Conservation (phyloP, 1,140 invertebrate species). For the Bursaphelenchus mucronatus region DNA sequence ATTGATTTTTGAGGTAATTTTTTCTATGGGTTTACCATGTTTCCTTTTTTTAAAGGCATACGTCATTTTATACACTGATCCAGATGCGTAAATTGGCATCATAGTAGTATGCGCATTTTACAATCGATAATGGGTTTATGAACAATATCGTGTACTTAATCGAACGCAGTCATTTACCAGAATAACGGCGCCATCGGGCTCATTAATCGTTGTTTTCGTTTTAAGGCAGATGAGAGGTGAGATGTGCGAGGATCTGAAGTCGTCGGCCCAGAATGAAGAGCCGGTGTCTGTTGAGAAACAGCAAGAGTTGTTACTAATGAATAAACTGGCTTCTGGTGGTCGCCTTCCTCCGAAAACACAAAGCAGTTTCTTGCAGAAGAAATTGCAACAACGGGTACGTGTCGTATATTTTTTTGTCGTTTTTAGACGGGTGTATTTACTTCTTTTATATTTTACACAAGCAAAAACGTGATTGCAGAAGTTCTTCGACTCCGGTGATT, state of each 20-base stretch:
- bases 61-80: too few species aligned
- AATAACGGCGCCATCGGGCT: too few species aligned
- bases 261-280: constrained; percentile 18
- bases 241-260: constrained; percentile 17
- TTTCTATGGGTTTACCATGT: too few species aligned
- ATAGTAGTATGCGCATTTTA: too few species aligned
- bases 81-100: too few species aligned
- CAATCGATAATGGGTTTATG: too few species aligned
- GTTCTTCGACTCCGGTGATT: constrained; percentile 60
- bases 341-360: constrained; percentile 56
- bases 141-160: too few species aligned
- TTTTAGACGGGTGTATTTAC: constrained; percentile 16
- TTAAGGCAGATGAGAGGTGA: constrained; percentile 22
- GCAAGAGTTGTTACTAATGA: constrained; percentile 57
- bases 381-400: constrained; percentile 57
- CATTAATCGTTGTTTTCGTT: too few species aligned
- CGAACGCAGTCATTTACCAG: too few species aligned
- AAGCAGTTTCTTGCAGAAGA: constrained; percentile 55
- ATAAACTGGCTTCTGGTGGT: constrained; percentile 55
- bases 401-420: constrained; percentile 22
- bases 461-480: constrained; percentile 43
- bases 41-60: too few species aligned
- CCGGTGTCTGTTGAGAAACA: constrained; percentile 53
- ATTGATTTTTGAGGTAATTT: too few species aligned
- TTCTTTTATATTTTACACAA: neutral